Base-by-base conservation (phyloP, 2,888 invertebrate genomes). In the Trichogramma dendrolimi region DNA sequence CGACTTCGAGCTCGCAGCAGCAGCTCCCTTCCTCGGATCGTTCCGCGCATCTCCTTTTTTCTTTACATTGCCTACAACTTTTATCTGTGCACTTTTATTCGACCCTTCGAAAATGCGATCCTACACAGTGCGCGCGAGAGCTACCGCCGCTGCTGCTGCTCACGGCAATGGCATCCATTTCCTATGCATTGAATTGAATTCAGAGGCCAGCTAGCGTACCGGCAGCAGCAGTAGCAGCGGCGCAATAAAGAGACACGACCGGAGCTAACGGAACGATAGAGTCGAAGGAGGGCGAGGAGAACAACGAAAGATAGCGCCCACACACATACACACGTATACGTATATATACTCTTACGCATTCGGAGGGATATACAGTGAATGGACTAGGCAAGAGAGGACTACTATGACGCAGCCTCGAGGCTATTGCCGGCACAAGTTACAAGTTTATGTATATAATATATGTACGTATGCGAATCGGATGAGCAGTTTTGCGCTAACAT, bases 111-210 rank as follows among this genome's bases (percentile, higher is more conserved):
- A 69, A 69, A 69, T 67, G 66, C 66, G 67, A 69, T 71, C 71
- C 68, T 66, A 66, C 67, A 67, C 67, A 66, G 66, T 64, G 68
- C n/a, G n/a, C n/a, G n/a, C n/a, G n/a, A n/a, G n/a, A n/a, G n/a
- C n/a, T n/a, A n/a, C n/a, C n/a, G 68, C 62, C 64, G 27, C 66
- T 59, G 62, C 63, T 64, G 27, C 27, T 27, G 27, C 27, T 27
- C 27, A 27, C 27, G 27, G 27, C 27, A 27, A 27, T 27, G 49
- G 65, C 67, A 66, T 70, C 68, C 70, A 73, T 74, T 74, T 71
- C 65, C 72, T 73, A 73, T 73, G 73, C 74, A 74, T 73, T 73
- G 73, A 73, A 74, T 73, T 72, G 71, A 73, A 74, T 73, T 72
- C 69, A 63, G 69, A 67, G 60, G 66, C 68, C 58, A 59, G 27